Evolutionary conservation across 2,113 vertebrate genomes (phyloP), one percentile per base, ranked within the genome.

Genomic region (Cercopithecus mona): DNA sequence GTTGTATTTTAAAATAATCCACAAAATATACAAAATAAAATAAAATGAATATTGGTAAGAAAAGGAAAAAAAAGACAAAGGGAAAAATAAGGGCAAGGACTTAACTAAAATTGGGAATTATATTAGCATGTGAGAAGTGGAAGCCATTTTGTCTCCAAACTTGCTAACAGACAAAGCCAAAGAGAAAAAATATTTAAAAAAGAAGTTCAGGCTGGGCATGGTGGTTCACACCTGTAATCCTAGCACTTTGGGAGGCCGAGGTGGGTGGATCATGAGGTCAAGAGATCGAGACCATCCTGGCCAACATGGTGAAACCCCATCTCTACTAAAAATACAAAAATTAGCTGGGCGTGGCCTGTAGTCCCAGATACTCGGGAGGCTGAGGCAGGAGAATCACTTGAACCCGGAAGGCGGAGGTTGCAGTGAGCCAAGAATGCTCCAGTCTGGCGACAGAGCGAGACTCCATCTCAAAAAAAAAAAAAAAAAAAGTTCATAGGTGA

Each of bases 101-200:
- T 89, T 70, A 75, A 66, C 5, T 50, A 18, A 48, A 92, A 78
- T 79, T 13, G 89, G 85, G 8, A 68, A 3, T 2, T 79, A 11
- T 6, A 5, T 85, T 95, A 94, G 14, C 18, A 45, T 27, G 22
- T 70, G 52, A 78, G 52, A 78, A 68, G 43, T 8, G 6, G 32
- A 83, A 96, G n/a, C 5, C 57, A 52, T 78, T 52, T 91, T 61
- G 40, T n/a, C 45, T 89, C 70, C 95, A 43, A 96, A 86, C 59
- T 82, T 90, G 79, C 38, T 81, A 82, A 38, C 27, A 94, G 17
- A 16, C 61, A 73, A 81, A 50, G 25, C 23, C n/a, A 90, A 88
- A 93, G 18, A 70, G 45, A 64, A 79, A 93, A 93, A 79, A 40
- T 68, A 7, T 2, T 35, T 73, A 1, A 61, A 23, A 48, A 90